Percentiles rank a stretch among this genome's conserved stretches.
Evolutionary conservation across 2,113 vertebrate species (phyloP).

Genomic region (Herpailurus yagouaroundi): DNA sequence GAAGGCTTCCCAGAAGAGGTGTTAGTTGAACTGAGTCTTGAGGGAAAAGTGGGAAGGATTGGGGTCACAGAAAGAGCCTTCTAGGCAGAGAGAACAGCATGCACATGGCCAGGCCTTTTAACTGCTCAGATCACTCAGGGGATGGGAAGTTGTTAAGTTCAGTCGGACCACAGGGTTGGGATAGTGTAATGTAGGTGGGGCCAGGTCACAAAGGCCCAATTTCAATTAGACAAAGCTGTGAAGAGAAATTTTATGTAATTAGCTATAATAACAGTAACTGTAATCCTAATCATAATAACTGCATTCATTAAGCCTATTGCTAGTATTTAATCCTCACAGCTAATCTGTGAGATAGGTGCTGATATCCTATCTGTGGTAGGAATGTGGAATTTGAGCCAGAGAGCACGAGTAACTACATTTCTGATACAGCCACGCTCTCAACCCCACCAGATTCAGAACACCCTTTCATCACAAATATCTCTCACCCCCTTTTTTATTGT

Average conservation of each 20-base stretch:
- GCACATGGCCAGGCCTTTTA: background rate
- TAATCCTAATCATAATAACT: background rate
- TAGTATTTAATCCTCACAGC: background rate
- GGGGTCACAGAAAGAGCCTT: background rate
- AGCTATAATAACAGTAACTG: background rate
- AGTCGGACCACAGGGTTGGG: background rate
- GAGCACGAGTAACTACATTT: background rate
- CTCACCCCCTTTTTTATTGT: background rate
- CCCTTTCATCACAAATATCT: background rate
- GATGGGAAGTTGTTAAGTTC: background rate
- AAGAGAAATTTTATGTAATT: background rate
- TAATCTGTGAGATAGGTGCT: background rate
- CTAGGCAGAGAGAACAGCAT: background rate
- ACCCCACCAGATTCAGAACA: background rate
- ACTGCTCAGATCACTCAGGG: background rate
- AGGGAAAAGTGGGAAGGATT: background rate
- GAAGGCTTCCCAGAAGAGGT: background rate
- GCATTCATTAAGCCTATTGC: background rate
- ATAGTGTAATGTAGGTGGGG: background rate
- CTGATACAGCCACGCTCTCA: background rate
- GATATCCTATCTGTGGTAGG: too few relatives aligned
- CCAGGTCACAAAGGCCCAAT: background rate
- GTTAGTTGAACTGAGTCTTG: background rate
- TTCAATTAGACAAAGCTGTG: constrained; percentile 14
- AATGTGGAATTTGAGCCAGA: background rate